These are phyloP conservation scores for Panurus biarmicus DNA, from an alignment of 2,113 vertebrate species.

Conservation along the genomic window DNA sequence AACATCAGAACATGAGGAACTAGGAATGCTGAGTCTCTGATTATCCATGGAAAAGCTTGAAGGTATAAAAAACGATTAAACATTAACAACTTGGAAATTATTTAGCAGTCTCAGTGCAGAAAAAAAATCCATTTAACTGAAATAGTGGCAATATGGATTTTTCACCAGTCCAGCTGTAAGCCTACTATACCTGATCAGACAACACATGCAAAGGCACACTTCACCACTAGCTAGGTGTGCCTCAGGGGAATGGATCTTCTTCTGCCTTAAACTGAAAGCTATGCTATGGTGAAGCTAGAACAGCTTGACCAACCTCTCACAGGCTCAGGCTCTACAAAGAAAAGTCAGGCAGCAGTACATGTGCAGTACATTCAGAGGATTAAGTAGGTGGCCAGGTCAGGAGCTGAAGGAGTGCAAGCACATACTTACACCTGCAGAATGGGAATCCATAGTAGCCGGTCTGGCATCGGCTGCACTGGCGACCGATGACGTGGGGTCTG, in stretches of 20 bases:
- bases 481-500: conserved; percentile 77
- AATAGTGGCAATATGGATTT: background rate
- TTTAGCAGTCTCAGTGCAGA: background rate
- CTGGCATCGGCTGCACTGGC: conserved; percentile 80
- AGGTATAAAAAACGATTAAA: background rate
- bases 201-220: background rate
- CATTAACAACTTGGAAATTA: background rate
- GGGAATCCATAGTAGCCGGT: conserved; percentile 89
- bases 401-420: background rate
- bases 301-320: background rate
- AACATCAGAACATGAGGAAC: background rate
- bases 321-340: background rate
- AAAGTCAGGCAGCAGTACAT: background rate
- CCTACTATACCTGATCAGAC: background rate
- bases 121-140: background rate
- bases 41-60: background rate
- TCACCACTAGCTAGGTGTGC: background rate
- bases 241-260: background rate
- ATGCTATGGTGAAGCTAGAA: background rate
- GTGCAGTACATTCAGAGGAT: background rate
- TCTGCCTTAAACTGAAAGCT: background rate
- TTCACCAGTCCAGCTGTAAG: background rate
- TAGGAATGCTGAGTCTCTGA: background rate
- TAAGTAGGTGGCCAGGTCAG: accelerated
- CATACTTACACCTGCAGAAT: conserved; percentile 82